Evolutionary conservation across 2,797 vertebrate species (phyloP).

Genomic region (Crenuchus spilurus): DNA sequence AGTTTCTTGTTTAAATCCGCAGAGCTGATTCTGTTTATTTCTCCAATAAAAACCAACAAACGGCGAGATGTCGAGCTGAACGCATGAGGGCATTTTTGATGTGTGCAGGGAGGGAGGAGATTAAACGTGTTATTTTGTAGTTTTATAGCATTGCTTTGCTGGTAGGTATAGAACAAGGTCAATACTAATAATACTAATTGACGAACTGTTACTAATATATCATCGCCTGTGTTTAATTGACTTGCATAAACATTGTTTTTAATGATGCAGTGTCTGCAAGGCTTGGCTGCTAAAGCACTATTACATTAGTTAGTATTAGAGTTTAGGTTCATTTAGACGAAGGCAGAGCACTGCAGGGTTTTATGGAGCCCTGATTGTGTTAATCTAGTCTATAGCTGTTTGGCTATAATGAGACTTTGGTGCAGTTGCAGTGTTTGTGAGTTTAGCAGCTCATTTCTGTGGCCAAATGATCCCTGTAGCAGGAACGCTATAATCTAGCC

Average conservation of each 20-base stretch:
- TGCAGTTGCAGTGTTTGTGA: conserved; percentile 43
- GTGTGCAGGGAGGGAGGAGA: background rate
- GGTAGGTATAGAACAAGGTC: conserved; percentile 43
- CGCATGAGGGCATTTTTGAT: conserved; percentile 46
- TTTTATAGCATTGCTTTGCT: conserved; percentile 28
- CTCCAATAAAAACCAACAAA: conserved; percentile 37
- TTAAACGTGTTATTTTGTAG: conserved; percentile 9
- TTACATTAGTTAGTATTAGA: conserved; percentile 52
- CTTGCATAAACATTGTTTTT: conserved; percentile 55
- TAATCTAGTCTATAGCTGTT: conserved; percentile 58
- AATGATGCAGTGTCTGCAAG: conserved; percentile 47
- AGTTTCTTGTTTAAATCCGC: background rate
- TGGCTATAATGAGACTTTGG: conserved; percentile 52
- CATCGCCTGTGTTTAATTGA: conserved; percentile 48
- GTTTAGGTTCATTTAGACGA: conserved; percentile 52
- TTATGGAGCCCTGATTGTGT: conserved; percentile 56
- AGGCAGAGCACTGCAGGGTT: conserved; percentile 48
- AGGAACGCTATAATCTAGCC: conserved; percentile 49
- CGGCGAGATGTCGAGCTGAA: conserved; percentile 19
- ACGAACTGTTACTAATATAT: conserved; percentile 45
- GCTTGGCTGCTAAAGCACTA: conserved; percentile 47
- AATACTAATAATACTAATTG: conserved; percentile 35
- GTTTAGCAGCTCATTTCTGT: conserved; percentile 52
- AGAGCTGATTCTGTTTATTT: conserved; percentile 13
- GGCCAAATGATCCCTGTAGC: conserved; percentile 55